Conservation (phyloP, 1,140 invertebrate genomes). For the Euura saliciscinereae region DNA sequence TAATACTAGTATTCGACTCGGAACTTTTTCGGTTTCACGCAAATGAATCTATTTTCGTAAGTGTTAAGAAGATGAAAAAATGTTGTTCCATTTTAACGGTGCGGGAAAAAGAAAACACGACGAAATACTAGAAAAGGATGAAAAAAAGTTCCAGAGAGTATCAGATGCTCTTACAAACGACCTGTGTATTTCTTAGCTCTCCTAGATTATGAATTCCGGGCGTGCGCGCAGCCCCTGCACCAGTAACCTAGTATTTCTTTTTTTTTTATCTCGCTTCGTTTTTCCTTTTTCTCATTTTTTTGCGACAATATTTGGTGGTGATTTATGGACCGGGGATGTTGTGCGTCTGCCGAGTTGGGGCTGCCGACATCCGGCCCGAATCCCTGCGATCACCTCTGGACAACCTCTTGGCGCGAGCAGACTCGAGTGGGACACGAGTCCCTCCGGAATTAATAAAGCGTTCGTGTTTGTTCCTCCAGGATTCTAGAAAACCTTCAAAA, state of each 20-base stretch:
- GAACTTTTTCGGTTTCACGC: not conserved
- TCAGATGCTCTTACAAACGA: conserved; percentile 11
- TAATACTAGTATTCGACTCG: not conserved
- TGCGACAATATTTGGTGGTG: conserved; percentile 9
- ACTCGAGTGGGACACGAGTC: conserved; percentile 3
- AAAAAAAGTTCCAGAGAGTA: not conserved
- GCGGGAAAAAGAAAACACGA: not conserved
- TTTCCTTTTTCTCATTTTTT: conserved; percentile 14
- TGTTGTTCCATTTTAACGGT: not conserved
- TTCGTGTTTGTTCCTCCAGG: conserved; percentile 1
- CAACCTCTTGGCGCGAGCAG: not conserved
- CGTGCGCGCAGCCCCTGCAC: conserved; percentile 25
- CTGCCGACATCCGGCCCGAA: conserved; percentile 8
- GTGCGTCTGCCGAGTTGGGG: not conserved
- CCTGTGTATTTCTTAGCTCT: not conserved
- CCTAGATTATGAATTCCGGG: conserved; percentile 9
- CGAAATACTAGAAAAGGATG: not conserved
- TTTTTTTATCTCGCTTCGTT: conserved; percentile 23
- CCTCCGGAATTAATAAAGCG: conserved; percentile 3
- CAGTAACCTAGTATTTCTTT: conserved; percentile 20
- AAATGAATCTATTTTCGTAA: not conserved
- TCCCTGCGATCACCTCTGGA: conserved; percentile 5
- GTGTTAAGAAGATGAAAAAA: not conserved
- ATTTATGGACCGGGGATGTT: conserved; percentile 11
- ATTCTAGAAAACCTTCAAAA: not conserved